Conservation (phyloP, 2,113 vertebrate species). For the Platycercus adscitus region DNA sequence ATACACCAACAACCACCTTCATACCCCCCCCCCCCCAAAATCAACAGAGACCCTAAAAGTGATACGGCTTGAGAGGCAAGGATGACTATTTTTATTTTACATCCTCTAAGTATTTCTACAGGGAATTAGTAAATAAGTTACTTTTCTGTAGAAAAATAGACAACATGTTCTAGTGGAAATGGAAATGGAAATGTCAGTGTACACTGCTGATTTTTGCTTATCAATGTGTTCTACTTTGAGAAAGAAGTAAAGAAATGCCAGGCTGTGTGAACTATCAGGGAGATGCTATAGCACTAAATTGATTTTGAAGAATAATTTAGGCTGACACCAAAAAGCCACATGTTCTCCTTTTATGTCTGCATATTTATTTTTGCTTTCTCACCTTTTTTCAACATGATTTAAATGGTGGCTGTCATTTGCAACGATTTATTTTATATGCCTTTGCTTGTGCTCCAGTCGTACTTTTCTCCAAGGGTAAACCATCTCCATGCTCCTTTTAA, state of each 20-base stretch:
- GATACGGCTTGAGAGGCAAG: neutral
- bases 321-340: neutral
- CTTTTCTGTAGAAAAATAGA: neutral
- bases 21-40: too few species aligned
- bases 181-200: neutral
- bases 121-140: neutral
- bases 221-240: neutral
- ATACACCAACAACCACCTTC: neutral
- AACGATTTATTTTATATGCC: neutral
- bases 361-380: neutral
- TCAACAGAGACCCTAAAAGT: neutral
- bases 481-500: neutral
- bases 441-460: neutral
- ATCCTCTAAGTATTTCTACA: neutral
- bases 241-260: neutral
- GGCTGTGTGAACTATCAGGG: neutral
- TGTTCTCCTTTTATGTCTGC: neutral
- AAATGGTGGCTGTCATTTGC: neutral
- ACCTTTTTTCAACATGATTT: neutral
- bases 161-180: neutral
- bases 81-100: neutral
- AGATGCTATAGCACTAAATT: neutral
- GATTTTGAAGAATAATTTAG: neutral
- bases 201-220: neutral
- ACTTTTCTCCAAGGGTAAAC: neutral